Evolutionary conservation across 2,888 invertebrate genomes (phyloP).

Genomic region (Synergus gifuensis): DNA sequence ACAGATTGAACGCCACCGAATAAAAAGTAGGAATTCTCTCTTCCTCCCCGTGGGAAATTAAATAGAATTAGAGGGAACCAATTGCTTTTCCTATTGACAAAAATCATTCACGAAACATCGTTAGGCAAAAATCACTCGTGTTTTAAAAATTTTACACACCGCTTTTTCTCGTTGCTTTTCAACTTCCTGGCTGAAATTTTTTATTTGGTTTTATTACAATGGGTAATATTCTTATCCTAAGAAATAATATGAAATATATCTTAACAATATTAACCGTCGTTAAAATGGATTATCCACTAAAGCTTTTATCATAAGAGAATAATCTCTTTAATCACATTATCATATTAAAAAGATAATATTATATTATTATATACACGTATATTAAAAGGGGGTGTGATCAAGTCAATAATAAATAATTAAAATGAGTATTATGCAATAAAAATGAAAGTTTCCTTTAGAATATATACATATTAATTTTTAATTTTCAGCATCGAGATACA

Average conservation of each 20-base stretch:
- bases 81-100: slow-evolving; percentile 21
- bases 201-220: too few species aligned
- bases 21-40: neutral
- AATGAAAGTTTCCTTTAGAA: neutral
- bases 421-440: neutral
- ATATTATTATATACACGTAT: too few species aligned
- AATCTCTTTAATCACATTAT: neutral
- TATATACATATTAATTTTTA: neutral
- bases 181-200: neutral
- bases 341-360: too few species aligned
- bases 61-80: slow-evolving; percentile 15
- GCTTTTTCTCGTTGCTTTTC: neutral
- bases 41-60: neutral
- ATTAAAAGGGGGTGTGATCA: too few species aligned
- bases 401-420: neutral
- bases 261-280: too few species aligned
- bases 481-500: slow-evolving; percentile 94
- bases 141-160: slow-evolving; percentile 12
- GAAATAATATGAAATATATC: too few species aligned
- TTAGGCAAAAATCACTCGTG: slow-evolving; percentile 20
- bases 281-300: neutral
- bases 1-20: neutral
- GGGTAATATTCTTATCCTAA: too few species aligned
- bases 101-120: slow-evolving; percentile 16
- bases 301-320: neutral